Evolutionary conservation across 1,140 invertebrate genomes (phyloP), one percentile per base, ranked within the genome.

Genomic region (Drosophila seguyi): DNA sequence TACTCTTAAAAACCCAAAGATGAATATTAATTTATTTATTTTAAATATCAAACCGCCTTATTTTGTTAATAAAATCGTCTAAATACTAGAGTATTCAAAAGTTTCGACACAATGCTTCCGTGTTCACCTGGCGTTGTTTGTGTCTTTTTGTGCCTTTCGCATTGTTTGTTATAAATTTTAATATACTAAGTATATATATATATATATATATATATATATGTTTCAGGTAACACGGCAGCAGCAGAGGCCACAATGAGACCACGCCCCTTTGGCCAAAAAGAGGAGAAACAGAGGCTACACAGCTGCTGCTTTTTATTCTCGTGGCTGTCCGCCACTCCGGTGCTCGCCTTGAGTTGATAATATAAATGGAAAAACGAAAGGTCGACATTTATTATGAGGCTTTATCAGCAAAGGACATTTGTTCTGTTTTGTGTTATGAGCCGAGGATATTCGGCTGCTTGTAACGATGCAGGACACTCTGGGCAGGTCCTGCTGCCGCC

Each of bases 351-450:
- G 65, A 90, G 84, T 86, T 90, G 85, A 90, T 90, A 90, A 90
- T 90, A 90, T 90, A 91, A 92, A 92, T 92, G 86, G 86, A 91
- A 92, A 92, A 92, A 91, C 86, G 90, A 92, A 92, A 92, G 91
- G 90, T 92, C 83, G 90, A 86, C 91, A 92, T 92, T 92, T 91
- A 91, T 91, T 92, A 88, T 92, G 79, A 85, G 81, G 81, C 81
- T 91, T 92, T 92, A 92, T 92, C 91, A 90, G 91, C 69, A 90
- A 58, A 91, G 86, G 90, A 92, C 83, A 92, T 92, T 92, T 92
- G 85, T 90, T 85, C 85, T 79, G 74, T 85, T 90, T 81, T 77
- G 75, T 90, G 81, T 90, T 90, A 85, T 85, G 85, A 90, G 75
- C 73, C 74, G 84, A 67, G 84, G 41, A 90, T 81, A 90, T 88